A percentile compares a stretch with the other conserved stretches of the same genome.
phyloP scores from a whole-genome alignment of 2,797 vertebrate genomes.

The Salmo trutta region DNA sequence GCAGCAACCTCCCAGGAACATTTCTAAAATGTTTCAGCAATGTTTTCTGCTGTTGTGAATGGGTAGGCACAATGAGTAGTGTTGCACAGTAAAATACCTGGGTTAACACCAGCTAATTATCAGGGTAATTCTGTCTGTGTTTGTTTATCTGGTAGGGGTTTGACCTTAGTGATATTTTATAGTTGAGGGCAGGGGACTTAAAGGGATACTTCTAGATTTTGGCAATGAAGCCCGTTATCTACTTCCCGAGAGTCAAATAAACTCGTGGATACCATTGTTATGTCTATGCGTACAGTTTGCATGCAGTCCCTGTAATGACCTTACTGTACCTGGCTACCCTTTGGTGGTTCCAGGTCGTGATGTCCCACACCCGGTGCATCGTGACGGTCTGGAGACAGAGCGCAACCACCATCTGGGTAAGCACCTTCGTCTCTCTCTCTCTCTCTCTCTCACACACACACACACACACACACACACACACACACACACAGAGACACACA shows the following conservation, averaged over 20 bases:
- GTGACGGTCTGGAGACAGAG: neutral
- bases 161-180: neutral
- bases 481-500: too few species aligned
- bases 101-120: neutral
- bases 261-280: too few species aligned
- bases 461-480: too few species aligned
- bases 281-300: too few species aligned
- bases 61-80: neutral
- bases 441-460: neutral
- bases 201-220: too few species aligned
- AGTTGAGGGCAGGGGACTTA: too few species aligned
- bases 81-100: neutral
- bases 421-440: neutral
- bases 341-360: neutral
- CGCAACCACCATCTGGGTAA: neutral
- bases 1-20: neutral
- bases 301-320: too few species aligned
- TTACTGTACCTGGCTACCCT: neutral
- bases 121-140: neutral
- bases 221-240: too few species aligned
- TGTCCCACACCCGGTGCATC: neutral
- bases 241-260: too few species aligned
- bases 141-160: neutral
- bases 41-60: too few species aligned
- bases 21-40: neutral